A percentile compares a stretch with the other conserved stretches of the same genome.
Evolutionary conservation across 2,113 vertebrate genomes (phyloP).

Genomic region (Cavia porcellus): DNA sequence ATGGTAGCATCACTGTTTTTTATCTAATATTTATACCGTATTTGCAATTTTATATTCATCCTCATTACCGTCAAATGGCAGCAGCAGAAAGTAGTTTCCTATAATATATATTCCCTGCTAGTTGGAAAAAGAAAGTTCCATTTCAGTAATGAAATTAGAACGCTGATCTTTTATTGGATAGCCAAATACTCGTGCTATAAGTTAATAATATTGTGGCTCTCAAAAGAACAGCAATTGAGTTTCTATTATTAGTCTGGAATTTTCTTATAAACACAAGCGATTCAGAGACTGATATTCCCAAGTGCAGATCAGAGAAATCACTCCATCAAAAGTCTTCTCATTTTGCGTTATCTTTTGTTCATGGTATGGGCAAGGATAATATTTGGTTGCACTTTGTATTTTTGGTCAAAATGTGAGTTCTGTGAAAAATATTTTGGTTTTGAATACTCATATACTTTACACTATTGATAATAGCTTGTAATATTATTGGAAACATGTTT

Average conservation of each 20-base stretch:
- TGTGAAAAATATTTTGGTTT: slow-evolving; percentile 12
- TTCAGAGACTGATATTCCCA: background rate
- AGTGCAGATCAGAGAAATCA: background rate
- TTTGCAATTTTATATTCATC: slow-evolving; percentile 74
- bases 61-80: slow-evolving; percentile 59
- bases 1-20: slow-evolving; percentile 69
- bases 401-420: slow-evolving; percentile 2
- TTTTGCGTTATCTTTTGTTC: background rate
- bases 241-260: slow-evolving; percentile 44
- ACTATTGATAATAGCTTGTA: background rate
- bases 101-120: slow-evolving; percentile 46
- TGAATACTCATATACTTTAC: background rate
- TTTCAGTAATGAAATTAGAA: slow-evolving; percentile 65
- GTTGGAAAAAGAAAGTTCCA: slow-evolving; percentile 61
- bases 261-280: slow-evolving; percentile 30
- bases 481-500: background rate
- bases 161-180: background rate
- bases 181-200: slow-evolving; percentile 4
- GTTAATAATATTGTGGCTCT: slow-evolving; percentile 56
- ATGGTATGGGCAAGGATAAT: background rate
- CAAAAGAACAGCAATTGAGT: slow-evolving; percentile 30
- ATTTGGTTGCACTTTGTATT: background rate
- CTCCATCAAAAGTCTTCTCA: background rate
- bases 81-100: slow-evolving; percentile 30
- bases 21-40: slow-evolving; percentile 80